phyloP scores from a whole-genome alignment of 2,888 invertebrate species.

The Microctonus aethiopoides region DNA sequence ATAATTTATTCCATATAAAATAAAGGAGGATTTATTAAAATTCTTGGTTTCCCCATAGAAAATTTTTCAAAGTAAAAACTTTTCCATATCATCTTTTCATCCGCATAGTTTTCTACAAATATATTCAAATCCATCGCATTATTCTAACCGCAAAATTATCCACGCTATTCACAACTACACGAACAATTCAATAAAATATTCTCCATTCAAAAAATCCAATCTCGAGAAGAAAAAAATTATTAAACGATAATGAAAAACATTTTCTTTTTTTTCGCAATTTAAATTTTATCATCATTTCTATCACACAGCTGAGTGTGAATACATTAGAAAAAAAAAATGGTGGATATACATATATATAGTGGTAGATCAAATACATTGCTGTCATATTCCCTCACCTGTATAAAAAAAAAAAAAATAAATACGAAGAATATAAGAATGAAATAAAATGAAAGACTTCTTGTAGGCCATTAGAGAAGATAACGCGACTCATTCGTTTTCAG shows the following conservation, averaged over 20 bases:
- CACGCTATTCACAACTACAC: neutral
- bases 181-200: neutral
- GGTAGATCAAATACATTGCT: neutral
- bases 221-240: neutral
- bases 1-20: neutral
- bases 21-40: neutral
- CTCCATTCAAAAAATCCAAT: neutral
- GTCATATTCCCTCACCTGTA: neutral
- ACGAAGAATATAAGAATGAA: neutral
- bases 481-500: neutral
- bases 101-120: neutral
- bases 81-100: neutral
- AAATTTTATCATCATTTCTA: neutral
- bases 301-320: neutral
- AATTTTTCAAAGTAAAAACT: neutral
- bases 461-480: neutral
- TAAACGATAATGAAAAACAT: neutral
- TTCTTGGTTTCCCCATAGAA: neutral
- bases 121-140: neutral
- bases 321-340: neutral
- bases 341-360: neutral
- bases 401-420: neutral
- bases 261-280: neutral
- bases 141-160: no score
- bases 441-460: no score